Conservation (phyloP, 1,140 invertebrate genomes). For the Fopius arisanus region DNA sequence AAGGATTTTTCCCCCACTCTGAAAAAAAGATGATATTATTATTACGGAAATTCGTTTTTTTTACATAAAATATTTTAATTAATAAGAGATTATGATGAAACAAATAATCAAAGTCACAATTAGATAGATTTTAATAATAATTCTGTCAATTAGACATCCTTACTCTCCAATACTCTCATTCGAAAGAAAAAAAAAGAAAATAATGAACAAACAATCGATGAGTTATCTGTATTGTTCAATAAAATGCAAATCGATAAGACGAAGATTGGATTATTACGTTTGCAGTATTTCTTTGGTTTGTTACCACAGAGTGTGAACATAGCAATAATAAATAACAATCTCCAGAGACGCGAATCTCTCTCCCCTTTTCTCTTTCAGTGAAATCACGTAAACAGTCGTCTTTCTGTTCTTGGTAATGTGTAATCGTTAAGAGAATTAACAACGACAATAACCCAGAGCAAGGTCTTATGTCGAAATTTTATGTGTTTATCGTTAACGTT, state of each 20-base stretch:
- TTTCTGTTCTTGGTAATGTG: background rate
- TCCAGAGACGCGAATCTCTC: background rate
- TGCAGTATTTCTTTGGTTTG: background rate
- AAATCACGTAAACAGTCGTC: slow-evolving; percentile 16
- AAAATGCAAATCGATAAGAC: too few species aligned
- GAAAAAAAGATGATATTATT: background rate
- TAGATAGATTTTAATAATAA: too few species aligned
- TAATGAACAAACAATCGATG: too few species aligned
- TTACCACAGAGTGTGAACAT: background rate
- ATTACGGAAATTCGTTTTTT: too few species aligned
- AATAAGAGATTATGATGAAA: too few species aligned
- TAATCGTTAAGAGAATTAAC: slow-evolving; percentile 3
- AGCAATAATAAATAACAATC: background rate
- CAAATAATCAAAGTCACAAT: too few species aligned
- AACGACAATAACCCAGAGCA: background rate
- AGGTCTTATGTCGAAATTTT: background rate
- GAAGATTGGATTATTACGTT: background rate
- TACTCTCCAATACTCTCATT: too few species aligned
- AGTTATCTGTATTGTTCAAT: background rate
- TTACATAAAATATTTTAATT: too few species aligned
- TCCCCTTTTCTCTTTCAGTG: slow-evolving; percentile 21
- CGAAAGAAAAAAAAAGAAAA: too few species aligned
- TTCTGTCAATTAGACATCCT: too few species aligned
- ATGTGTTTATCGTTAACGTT: background rate
- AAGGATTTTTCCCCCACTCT: slow-evolving; percentile 69